Base-by-base conservation (phyloP, 2,113 vertebrate species). In the Phrynosoma blainvillii region DNA sequence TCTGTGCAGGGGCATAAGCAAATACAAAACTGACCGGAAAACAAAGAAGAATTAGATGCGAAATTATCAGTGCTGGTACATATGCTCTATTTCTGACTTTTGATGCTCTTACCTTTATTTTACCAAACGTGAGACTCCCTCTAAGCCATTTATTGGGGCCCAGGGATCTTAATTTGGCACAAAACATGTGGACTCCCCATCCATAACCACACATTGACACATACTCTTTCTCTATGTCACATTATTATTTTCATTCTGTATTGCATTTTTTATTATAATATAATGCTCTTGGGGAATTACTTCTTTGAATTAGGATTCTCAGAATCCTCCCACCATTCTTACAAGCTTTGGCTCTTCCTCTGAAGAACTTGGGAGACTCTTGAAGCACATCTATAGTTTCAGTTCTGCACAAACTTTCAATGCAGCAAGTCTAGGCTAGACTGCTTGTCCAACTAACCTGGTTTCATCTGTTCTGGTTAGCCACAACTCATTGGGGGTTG, bases 1-100 rank as follows among this genome's bases (percentile, higher is more conserved):
- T 85, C 71, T 5, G 20, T 36, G 25, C 52, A 80, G 27, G 13
- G 30, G 87, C 56, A 32, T 74, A 76, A 0, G 0, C 16, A 75
- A 79, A 54, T 36, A 74, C 56, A 84, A 73, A 87, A 47, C 36
- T 83, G 10, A 20, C 71, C 27, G 54, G 74, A 59, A 78, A 79
- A 25, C n/a, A 79, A 62, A 23, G 59, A 68, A 83, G 56, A 66
- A 83, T 76, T 27, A 79, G 13, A 40, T 73, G 25, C 3, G n/a
- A 87, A 91, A 73, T 25, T 86, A 59, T 77, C 66, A 36, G 9
- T 11, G 5, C 9, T 73, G 42, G 52, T 32, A n/a, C 12, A 89
- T 79, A 70, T 30, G 83, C 47, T 47, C 47, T 80, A 80, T 81
- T 90, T n/a, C 75, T 0, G 27, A 82, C 59, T 32, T 65, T 42